Evolutionary conservation across 2,797 vertebrate genomes (phyloP).

Genomic region (Gymnoscopelus braueri): DNA sequence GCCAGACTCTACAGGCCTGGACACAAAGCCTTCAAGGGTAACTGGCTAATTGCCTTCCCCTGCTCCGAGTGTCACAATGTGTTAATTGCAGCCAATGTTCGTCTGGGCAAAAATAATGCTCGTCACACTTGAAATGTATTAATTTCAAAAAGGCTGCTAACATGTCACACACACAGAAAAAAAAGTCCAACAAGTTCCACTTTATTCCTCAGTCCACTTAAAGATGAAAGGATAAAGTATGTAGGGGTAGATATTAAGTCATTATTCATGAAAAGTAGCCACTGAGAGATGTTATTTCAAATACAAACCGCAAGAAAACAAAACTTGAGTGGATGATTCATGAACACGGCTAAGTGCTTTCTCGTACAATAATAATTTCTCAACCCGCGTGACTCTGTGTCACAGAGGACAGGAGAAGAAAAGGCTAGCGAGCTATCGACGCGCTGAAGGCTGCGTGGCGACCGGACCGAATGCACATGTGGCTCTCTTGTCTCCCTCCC

Average conservation of each 20-base stretch:
- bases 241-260: conserved; percentile 43
- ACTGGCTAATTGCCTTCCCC: conserved; percentile 74
- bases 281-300: conserved; percentile 12
- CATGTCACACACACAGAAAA: conserved; percentile 43
- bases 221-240: conserved; percentile 42
- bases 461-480: conserved; percentile 64
- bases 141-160: conserved; percentile 62
- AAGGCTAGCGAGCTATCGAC: conserved; percentile 58
- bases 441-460: conserved; percentile 53
- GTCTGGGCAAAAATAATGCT: conserved; percentile 59
- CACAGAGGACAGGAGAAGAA: conserved; percentile 59
- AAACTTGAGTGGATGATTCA: conserved; percentile 48
- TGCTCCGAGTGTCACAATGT: conserved; percentile 48
- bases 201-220: conserved; percentile 61
- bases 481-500: conserved; percentile 56
- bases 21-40: conserved; percentile 75
- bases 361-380: not conserved
- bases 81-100: conserved; percentile 55
- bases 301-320: not conserved
- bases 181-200: conserved; percentile 65
- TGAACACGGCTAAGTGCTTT: conserved; percentile 1
- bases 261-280: conserved; percentile 27
- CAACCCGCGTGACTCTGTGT: conserved; percentile 42
- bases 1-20: conserved; percentile 72
- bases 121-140: conserved; percentile 59